Evolutionary conservation across 2,888 invertebrate species (phyloP), one percentile per base, ranked within the genome.

Genomic region (Notodonta dromedarius): DNA sequence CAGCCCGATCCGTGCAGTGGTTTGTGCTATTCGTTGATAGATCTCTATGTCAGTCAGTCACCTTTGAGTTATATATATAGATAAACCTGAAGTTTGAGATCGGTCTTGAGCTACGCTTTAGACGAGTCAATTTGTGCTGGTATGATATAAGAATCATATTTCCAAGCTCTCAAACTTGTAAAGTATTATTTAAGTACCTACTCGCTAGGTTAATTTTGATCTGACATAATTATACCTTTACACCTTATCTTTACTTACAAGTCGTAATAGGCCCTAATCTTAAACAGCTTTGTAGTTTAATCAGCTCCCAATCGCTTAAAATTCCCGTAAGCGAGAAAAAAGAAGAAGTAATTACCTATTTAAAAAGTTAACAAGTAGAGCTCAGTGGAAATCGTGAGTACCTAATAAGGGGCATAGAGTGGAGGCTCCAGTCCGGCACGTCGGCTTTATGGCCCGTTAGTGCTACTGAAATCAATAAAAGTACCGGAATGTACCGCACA

Each of bases 391-490:
- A 88, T 89, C 86, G 88, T 88, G 88, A 89, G 92, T 91, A 91
- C 87, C 86, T 91, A 91, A 91, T 92, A 93, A 93, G 90, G 89
- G 88, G 87, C 72, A 89, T 87, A 83, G 87, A 88, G 88, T 84
- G 82, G 86, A 87, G 86, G 84, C 86, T 87, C 82, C 88, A 82
- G 92, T 88, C 90, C 90, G 83, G 91, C 89, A 91, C 91, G 91
- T 90, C 91, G 91, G 86, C 82, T 88, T 89, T 91, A 93, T 94
- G 89, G 94, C 89, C 93, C 94, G 94, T 95, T 94, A 94, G 94
- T 94, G 94, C 95, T 94, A 95, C 95, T 94, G 95, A 94, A 95
- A 95, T 95, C 95, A 95, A 95, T 95, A 95, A 95, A 95, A 95
- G 94, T 94, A 87, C 91, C 89, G 86, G 93, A 94, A 94, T 93